Percentiles rank a stretch among this genome's conserved stretches.
phyloP scores from a whole-genome alignment of 2,113 vertebrate species.

The Petrocephalus zakoni region DNA sequence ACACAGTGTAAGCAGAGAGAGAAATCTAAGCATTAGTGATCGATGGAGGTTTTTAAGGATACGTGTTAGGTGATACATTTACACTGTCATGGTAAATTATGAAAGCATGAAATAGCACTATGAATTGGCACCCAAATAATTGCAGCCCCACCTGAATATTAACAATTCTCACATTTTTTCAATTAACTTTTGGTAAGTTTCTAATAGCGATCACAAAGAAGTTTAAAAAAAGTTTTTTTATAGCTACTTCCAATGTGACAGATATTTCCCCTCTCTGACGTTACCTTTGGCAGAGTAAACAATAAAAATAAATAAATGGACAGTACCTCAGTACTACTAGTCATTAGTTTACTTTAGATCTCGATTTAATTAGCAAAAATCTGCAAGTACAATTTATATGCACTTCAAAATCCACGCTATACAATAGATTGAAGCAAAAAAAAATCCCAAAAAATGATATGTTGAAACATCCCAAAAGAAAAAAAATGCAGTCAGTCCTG shows the following conservation, averaged over 20 bases:
- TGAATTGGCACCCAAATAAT: neutral
- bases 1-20: neutral
- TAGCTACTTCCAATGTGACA: neutral
- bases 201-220: neutral
- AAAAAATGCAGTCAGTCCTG: slow-evolving; percentile 2
- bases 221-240: neutral
- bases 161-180: neutral
- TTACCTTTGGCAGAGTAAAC: neutral
- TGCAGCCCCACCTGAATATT: neutral
- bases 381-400: neutral
- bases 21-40: neutral
- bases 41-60: neutral
- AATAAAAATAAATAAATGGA: neutral
- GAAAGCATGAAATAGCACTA: neutral
- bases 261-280: neutral
- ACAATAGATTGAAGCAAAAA: neutral
- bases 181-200: neutral
- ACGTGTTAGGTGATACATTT: neutral
- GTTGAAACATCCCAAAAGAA: neutral
- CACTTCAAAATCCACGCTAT: neutral
- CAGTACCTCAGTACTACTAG: neutral
- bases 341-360: neutral
- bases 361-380: neutral
- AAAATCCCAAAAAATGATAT: neutral
- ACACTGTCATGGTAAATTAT: neutral